phyloP scores from a whole-genome alignment of 2,888 invertebrate genomes.

The Tachina fera region DNA sequence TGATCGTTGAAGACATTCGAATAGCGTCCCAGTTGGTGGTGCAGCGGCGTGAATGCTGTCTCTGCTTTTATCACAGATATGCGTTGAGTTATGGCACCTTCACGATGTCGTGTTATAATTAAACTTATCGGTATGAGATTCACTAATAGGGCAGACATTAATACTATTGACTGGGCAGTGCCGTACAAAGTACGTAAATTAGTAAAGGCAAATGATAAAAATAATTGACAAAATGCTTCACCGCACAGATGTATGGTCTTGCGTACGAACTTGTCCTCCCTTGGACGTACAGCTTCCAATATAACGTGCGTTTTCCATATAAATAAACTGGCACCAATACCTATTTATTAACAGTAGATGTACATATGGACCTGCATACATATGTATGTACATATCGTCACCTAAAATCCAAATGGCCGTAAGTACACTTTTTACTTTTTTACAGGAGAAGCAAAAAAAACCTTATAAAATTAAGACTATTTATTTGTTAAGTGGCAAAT shows the following conservation, averaged over 20 bases:
- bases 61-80: constrained; percentile 81
- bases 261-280: constrained; percentile 82
- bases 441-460: too few relatives aligned
- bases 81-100: constrained; percentile 80
- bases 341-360: constrained; percentile 68
- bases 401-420: too few relatives aligned
- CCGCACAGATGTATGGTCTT: constrained; percentile 82
- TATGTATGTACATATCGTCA: too few relatives aligned
- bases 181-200: constrained; percentile 82
- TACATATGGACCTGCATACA: too few relatives aligned
- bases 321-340: constrained; percentile 81
- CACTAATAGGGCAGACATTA: constrained; percentile 81
- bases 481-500: too few relatives aligned
- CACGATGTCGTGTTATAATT: constrained; percentile 81
- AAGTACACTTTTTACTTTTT: too few relatives aligned
- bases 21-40: constrained; percentile 77
- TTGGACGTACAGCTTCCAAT: constrained; percentile 82
- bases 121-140: constrained; percentile 81
- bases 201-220: constrained; percentile 82
- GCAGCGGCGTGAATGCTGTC: constrained; percentile 77
- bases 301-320: constrained; percentile 81
- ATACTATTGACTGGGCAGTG: constrained; percentile 80
- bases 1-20: constrained; percentile 79
- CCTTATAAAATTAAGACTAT: too few relatives aligned
- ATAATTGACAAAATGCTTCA: constrained; percentile 82